Conservation (phyloP, 1,140 invertebrate species). For the Himalopsyche phryganea region DNA sequence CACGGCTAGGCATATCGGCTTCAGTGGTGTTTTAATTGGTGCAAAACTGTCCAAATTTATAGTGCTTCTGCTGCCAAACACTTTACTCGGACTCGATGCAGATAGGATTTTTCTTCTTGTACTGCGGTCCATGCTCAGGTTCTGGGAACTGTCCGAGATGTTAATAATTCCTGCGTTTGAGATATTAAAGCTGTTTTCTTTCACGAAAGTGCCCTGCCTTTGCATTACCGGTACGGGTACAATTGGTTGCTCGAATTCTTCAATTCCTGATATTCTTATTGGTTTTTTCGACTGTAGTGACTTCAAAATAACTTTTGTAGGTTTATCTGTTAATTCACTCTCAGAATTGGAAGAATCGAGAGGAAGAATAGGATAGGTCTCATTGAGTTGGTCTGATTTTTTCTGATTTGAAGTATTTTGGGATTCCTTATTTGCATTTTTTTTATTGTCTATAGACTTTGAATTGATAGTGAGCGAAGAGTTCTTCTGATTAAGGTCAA, state of each 20-base stretch:
- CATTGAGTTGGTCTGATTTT: background rate
- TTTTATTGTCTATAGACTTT: background rate
- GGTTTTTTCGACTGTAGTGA: constrained; percentile 4
- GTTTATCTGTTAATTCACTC: background rate
- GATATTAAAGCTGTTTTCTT: background rate
- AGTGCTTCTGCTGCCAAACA: constrained; percentile 17
- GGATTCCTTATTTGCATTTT: background rate
- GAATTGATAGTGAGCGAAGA: constrained; percentile 9
- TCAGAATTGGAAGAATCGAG: constrained; percentile 10
- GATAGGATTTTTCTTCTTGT: constrained; percentile 15
- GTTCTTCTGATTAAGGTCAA: background rate
- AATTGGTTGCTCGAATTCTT: constrained; percentile 4
- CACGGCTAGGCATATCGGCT: constrained; percentile 28
- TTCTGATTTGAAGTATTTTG: background rate
- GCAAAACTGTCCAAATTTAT: constrained; percentile 24
- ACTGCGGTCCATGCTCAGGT: background rate
- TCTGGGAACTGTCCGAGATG: constrained; percentile 2
- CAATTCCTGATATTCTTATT: constrained; percentile 24
- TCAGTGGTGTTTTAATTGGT: constrained; percentile 32
- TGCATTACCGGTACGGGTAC: background rate
- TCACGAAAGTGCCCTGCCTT: constrained; percentile 11
- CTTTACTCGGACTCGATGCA: constrained; percentile 27
- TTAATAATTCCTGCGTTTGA: background rate
- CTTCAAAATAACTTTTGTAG: too few species aligned
- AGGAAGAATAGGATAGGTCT: constrained; percentile 8